Conservation (phyloP, 2,888 invertebrate genomes). For the Lydus trimaculatus region DNA sequence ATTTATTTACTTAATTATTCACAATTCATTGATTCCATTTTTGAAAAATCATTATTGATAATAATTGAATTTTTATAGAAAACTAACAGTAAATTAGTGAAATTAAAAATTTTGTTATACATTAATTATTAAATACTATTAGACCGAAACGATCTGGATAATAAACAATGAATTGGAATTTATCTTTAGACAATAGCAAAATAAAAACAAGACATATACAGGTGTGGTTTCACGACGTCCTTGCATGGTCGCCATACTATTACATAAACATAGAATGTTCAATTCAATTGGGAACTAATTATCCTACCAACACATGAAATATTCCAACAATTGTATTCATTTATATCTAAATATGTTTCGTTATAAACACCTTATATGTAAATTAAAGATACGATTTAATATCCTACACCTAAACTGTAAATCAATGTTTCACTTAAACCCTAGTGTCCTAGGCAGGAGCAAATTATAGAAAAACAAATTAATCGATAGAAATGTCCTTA, state of each 20-base stretch:
- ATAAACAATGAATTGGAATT: constrained; percentile 49
- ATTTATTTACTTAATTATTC: constrained; percentile 1
- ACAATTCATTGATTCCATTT: background rate
- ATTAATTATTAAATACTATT: constrained; percentile 27
- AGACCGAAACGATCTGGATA: constrained; percentile 38
- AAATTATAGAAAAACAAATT: background rate
- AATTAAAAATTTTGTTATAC: constrained; percentile 14
- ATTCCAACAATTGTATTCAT: background rate
- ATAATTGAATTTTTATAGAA: background rate
- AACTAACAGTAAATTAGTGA: background rate
- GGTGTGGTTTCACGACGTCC: constrained; percentile 48
- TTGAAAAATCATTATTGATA: background rate
- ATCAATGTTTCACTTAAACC: too few relatives aligned
- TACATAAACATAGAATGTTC: constrained; percentile 32
- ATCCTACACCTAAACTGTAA: too few relatives aligned
- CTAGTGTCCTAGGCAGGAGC: background rate
- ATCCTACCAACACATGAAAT: constrained; percentile 4
- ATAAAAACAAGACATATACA: constrained; percentile 48
- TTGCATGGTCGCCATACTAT: constrained; percentile 43
- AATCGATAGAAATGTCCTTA: constrained; percentile 1
- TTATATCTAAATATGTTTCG: background rate
- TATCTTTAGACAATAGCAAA: constrained; percentile 38
- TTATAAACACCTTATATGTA: background rate
- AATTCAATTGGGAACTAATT: constrained; percentile 32
- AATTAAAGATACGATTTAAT: too few relatives aligned